A percentile compares a stretch with the other conserved stretches of the same genome.
phyloP scores from a whole-genome alignment of 2,888 invertebrate species.

The Erebia aethiops region DNA sequence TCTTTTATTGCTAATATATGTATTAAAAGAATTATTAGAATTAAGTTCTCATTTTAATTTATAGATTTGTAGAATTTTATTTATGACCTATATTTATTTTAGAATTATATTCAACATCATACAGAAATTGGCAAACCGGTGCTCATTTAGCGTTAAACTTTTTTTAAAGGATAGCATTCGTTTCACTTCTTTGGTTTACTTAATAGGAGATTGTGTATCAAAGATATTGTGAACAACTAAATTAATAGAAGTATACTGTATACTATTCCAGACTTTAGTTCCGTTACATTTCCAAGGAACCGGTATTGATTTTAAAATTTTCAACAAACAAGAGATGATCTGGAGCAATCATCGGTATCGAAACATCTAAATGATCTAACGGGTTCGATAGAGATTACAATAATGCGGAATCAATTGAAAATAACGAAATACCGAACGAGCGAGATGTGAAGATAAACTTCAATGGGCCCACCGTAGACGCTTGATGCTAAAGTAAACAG shows the following conservation, averaged over 20 bases:
- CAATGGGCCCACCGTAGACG: slow-evolving; percentile 42
- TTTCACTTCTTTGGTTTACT: no score
- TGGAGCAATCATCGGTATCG: slow-evolving; percentile 63
- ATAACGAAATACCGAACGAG: slow-evolving; percentile 45
- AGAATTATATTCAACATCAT: no score
- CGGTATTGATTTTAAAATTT: slow-evolving; percentile 46
- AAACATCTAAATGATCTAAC: slow-evolving; percentile 58
- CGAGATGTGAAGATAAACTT: slow-evolving; percentile 40
- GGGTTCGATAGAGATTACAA: slow-evolving; percentile 45
- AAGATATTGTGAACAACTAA: no score
- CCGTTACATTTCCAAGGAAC: slow-evolving; percentile 28
- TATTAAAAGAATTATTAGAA: no score
- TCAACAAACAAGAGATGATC: slow-evolving; percentile 52
- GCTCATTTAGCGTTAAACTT: no score
- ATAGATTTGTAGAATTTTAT: no score
- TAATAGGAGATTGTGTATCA: no score
- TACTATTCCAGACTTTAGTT: slow-evolving; percentile 12
- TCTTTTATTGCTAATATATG: no score
- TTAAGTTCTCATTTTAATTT: no score
- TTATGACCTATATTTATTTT: no score
- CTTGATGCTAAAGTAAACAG: slow-evolving; percentile 27
- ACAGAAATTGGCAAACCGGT: no score
- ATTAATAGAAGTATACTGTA: not conserved
- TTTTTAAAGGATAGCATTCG: no score
- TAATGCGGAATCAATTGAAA: slow-evolving; percentile 50